These are phyloP conservation scores for Scaptomyza parva DNA, from an alignment of 2,888 invertebrate genomes.

Conservation along the genomic window DNA sequence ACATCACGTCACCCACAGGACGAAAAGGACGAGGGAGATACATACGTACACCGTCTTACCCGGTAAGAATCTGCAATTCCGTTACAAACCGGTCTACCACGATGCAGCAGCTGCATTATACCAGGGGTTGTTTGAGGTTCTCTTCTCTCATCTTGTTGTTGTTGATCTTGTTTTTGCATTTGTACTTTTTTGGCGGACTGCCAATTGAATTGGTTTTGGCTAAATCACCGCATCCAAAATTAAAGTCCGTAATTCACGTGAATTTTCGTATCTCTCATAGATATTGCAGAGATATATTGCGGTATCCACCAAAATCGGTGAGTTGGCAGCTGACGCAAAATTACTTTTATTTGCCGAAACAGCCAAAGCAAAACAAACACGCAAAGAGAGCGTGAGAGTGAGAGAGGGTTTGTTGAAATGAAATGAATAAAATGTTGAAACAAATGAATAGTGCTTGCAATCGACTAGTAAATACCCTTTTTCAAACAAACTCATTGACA, in stretches of 20 bases:
- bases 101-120: slow-evolving; percentile 30
- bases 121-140: slow-evolving; percentile 42
- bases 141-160: background rate
- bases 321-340: slow-evolving; percentile 53
- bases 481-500: no score
- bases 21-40: slow-evolving; percentile 62
- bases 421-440: slow-evolving; percentile 1
- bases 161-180: background rate
- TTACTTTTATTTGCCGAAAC: slow-evolving; percentile 3
- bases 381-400: slow-evolving; percentile 12
- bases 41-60: slow-evolving; percentile 69
- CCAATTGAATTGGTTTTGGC: background rate
- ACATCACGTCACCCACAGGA: slow-evolving; percentile 62
- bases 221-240: slow-evolving; percentile 15
- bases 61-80: slow-evolving; percentile 64
- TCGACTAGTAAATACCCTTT: slow-evolving; percentile 16
- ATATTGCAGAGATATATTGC: background rate
- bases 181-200: slow-evolving; percentile 39
- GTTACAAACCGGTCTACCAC: slow-evolving; percentile 33
- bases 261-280: slow-evolving; percentile 8
- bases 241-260: slow-evolving; percentile 13
- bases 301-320: slow-evolving; percentile 29
- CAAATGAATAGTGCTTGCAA: background rate
- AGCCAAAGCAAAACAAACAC: slow-evolving; percentile 37
- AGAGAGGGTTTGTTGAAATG: background rate